Percentiles rank a stretch among this genome's conserved stretches.
These are phyloP conservation scores for Perca fluviatilis DNA, from an alignment of 2,113 vertebrate genomes.

Conservation along the genomic window DNA sequence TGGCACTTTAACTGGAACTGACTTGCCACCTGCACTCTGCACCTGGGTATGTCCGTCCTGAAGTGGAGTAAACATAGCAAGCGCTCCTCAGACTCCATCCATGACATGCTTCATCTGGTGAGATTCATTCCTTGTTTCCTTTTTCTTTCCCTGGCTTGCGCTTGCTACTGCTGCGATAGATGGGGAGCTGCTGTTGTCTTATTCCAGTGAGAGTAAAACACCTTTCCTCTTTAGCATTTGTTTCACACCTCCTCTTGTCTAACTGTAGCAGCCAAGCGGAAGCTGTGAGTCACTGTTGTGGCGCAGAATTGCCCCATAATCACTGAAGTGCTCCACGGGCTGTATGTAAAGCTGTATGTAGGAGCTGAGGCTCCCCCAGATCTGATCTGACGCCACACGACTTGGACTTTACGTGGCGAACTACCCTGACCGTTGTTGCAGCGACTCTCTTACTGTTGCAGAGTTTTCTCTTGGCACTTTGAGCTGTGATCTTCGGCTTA, in stretches of 20 bases:
- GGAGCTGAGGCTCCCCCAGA: not conserved
- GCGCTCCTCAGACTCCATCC: conserved; percentile 87
- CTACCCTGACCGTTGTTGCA: not conserved
- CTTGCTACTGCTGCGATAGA: conserved; percentile 12
- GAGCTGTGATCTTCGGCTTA: conserved; percentile 32
- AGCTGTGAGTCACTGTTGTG: conserved; percentile 72
- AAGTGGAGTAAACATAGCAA: conserved; percentile 83
- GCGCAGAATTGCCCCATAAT: conserved; percentile 62
- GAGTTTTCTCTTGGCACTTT: conserved; percentile 19
- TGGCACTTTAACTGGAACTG: conserved; percentile 21
- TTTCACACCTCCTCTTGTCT: conserved; percentile 44
- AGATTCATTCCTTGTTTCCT: conserved; percentile 72
- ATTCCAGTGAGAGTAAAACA: conserved; percentile 28
- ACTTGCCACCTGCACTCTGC: conserved; percentile 43
- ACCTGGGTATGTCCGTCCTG: conserved; percentile 79
- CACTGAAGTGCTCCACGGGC: conserved; percentile 35
- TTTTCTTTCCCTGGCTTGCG: conserved; percentile 16
- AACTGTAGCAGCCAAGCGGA: conserved; percentile 50
- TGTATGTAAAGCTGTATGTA: conserved; percentile 9
- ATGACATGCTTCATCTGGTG: conserved; percentile 91
- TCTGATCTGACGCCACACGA: not conserved
- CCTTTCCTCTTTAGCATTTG: conserved; percentile 33
- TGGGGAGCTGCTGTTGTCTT: conserved; percentile 7
- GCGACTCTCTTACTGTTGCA: conserved; percentile 7
- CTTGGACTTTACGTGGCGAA: conserved; percentile 10